These are phyloP conservation scores for Trichoplusia ni DNA, from an alignment of 1,140 invertebrate species.

Conservation along the genomic window DNA sequence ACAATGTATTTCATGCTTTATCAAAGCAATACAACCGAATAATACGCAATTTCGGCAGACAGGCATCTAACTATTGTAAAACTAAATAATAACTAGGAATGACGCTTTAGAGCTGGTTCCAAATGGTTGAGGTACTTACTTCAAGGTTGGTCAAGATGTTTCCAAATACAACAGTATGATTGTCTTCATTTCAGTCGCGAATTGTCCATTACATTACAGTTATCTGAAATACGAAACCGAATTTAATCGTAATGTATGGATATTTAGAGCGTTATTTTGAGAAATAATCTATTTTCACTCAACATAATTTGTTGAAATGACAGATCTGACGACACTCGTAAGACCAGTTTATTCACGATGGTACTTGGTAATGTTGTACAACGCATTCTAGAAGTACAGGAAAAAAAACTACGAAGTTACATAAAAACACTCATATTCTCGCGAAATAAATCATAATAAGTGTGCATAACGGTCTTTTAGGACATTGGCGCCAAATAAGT, in stretches of 20 bases:
- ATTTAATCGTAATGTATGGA: conserved; percentile 7
- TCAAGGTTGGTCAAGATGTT: conserved; percentile 79
- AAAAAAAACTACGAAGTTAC: conserved; percentile 30
- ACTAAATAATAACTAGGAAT: conserved; percentile 12
- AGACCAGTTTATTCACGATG: conserved; percentile 72
- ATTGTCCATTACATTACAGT: conserved; percentile 46
- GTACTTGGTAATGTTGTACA: conserved; percentile 41
- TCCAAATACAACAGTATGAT: conserved; percentile 61
- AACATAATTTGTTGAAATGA: conserved; percentile 69
- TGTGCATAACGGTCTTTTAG: conserved; percentile 72
- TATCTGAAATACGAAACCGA: conserved; percentile 54
- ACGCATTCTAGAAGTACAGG: conserved; percentile 20
- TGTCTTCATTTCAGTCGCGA: conserved; percentile 69
- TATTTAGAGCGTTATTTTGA: conserved; percentile 19
- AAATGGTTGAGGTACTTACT: conserved; percentile 62
- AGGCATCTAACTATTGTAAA: background rate
- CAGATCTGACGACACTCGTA: conserved; percentile 77
- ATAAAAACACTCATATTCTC: conserved; percentile 34
- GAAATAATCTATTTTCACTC: conserved; percentile 48
- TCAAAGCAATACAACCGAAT: background rate
- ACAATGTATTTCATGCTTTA: background rate
- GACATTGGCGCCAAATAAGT: conserved; percentile 79
- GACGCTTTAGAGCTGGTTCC: conserved; percentile 40
- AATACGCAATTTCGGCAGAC: background rate
- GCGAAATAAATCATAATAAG: conserved; percentile 41